Evolutionary conservation across 2,113 vertebrate species (phyloP).

Genomic region (Sminthopsis crassicaudata): DNA sequence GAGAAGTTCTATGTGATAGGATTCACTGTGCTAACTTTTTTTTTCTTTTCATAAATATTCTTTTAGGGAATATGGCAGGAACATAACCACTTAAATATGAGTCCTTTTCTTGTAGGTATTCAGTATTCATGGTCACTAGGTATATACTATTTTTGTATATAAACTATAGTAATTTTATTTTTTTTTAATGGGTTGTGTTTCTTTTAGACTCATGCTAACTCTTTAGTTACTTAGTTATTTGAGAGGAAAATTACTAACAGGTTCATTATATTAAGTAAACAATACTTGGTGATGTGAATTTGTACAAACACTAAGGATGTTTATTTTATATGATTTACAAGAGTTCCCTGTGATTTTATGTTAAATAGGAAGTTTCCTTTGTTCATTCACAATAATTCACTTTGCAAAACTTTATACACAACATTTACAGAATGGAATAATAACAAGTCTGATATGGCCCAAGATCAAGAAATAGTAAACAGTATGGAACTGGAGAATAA

Average conservation of each 20-base stretch:
- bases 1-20: neutral
- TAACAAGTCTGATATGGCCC: neutral
- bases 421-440: neutral
- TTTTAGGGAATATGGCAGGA: neutral
- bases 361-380: neutral
- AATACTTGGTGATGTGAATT: neutral
- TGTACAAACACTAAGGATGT: neutral
- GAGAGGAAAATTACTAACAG: neutral
- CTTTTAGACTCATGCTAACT: neutral
- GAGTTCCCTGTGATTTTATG: neutral
- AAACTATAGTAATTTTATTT: neutral
- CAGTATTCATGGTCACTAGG: neutral
- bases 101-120: neutral
- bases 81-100: neutral
- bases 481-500: neutral
- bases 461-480: neutral
- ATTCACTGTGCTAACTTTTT: neutral
- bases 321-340: neutral
- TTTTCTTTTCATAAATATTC: neutral
- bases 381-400: neutral
- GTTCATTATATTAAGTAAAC: neutral
- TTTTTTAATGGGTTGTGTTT: neutral
- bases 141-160: neutral
- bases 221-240: neutral
- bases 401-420: neutral